Evolutionary conservation across 2,888 invertebrate genomes (phyloP), one percentile per base, ranked within the genome.

Genomic region (Metopia argyrocephala): DNA sequence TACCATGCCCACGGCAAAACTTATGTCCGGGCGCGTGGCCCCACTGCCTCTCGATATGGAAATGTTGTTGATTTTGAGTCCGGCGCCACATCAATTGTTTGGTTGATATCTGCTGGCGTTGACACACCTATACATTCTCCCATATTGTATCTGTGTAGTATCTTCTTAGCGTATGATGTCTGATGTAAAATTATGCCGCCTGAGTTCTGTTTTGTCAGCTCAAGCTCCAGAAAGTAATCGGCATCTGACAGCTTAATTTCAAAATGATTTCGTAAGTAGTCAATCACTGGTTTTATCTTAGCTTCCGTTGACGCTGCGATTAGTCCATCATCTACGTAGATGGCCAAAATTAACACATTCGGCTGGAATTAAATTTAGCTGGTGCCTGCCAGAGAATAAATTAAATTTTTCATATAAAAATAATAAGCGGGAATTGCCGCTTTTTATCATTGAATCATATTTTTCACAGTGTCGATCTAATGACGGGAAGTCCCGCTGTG

Each of bases 51-150:
- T 52, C 64, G 64, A 21, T 21, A 64, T 12, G 64, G 23, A 38
- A 59, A 59, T 31, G 4, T 59, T 31, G 20, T n/a, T n/a, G 5
- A 3, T 5, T 48, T 46, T 46, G 48, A 48, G 27, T 50, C 25
- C 15, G 20, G 28, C 20, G 31, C 27, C 12, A 57, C 57, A 1
- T 45, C 70, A 31, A 23, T 12, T 15, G 18, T 9, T 38, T 54
- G 28, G 25, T 28, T 54, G 20, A 25, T n/a, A 27, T 82, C 82
- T 5, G 52, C 27, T 56, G 78, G 78, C 25, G 82, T 82, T 20
- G 62, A 28, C 2, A 78, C 74, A 25, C 50, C 20, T 25, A 74
- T 78, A 21, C 52, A 54, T 9, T 78, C 56, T 12, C 21, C 15
- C 76, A 78, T 74, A n/a, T n/a, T n/a, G n/a, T n/a, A n/a, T n/a